Base-by-base conservation (phyloP, 2,888 invertebrate species). In the Gymnocheta viridis region DNA sequence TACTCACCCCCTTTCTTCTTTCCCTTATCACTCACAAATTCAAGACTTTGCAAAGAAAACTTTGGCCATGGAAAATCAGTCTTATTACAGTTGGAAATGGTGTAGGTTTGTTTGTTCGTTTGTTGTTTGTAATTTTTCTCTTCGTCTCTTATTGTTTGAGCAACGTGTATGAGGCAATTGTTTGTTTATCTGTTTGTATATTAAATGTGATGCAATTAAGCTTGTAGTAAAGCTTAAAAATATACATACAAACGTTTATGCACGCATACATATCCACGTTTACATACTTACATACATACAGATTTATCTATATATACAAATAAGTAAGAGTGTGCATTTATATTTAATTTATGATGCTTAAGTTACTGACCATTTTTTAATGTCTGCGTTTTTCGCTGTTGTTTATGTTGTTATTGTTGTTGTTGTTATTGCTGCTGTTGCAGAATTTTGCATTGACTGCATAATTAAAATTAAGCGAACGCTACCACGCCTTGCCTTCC, bases 381-480 rank as follows among this genome's bases (percentile, higher is more conserved):
- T 51, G 22, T 6, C 24, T 24, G 24, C 2, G 9, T 22, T 47
- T 41, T 54, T 62, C 47, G 14, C 22, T 77, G 22, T 24, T 29
- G 14, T 54, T 54, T 24, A n/a, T n/a, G n/a, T 17, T 72, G 54
- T 70, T 56, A 22, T 44, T 27, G 27, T 41, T 32, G 29, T 41
- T 47, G 29, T 62, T 62, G 38, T 49, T 49, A 12, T 41, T 62
- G 38, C 38, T 49, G 19, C 49, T 67, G 32, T 24, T 69, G 47
- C 19, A 7, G 49, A 32, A 38, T 64, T 56, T 70, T 77, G 77
- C 70, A 81, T 73, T 84, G 84, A 81, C 77, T 84, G 81, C 77
- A 81, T 81, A 84, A 84, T 84, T 84, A 77, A 84, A 84, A 84
- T 84, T 77, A 84, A 81, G 84, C 84, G 78, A 78, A 84, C 72